Percentiles rank a stretch among this genome's conserved stretches.
Evolutionary conservation across 2,113 vertebrate genomes (phyloP).

Genomic region (Aplodontia rufa): DNA sequence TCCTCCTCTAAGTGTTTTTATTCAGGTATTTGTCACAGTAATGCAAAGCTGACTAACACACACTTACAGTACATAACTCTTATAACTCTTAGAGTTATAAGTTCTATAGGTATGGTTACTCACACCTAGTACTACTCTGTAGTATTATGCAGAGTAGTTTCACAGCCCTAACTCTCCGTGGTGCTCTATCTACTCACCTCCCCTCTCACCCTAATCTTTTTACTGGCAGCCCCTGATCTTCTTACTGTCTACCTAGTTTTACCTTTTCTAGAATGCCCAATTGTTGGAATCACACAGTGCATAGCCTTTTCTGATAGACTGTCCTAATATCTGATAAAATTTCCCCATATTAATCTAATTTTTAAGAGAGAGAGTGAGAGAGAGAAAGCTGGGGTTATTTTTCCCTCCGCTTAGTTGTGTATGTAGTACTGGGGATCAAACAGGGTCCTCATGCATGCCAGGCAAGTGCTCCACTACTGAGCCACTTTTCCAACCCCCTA

Average conservation of each 20-base stretch:
- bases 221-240: neutral
- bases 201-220: too few species aligned
- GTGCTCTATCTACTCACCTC: neutral
- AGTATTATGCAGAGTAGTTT: too few species aligned
- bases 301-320: neutral
- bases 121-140: neutral
- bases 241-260: neutral
- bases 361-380: too few species aligned
- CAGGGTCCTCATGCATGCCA: too few species aligned
- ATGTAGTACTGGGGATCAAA: too few species aligned
- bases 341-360: too few species aligned
- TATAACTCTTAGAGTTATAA: too few species aligned
- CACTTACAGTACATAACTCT: neutral
- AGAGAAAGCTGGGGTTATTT: too few species aligned
- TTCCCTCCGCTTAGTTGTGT: too few species aligned
- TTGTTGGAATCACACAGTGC: neutral
- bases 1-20: neutral
- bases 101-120: neutral
- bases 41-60: neutral
- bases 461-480: too few species aligned
- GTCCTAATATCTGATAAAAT: neutral
- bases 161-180: neutral
- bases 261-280: neutral
- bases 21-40: neutral
- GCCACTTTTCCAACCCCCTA: too few species aligned